Base-by-base conservation (phyloP, 2,113 vertebrate genomes). In the Zingel zingel region DNA sequence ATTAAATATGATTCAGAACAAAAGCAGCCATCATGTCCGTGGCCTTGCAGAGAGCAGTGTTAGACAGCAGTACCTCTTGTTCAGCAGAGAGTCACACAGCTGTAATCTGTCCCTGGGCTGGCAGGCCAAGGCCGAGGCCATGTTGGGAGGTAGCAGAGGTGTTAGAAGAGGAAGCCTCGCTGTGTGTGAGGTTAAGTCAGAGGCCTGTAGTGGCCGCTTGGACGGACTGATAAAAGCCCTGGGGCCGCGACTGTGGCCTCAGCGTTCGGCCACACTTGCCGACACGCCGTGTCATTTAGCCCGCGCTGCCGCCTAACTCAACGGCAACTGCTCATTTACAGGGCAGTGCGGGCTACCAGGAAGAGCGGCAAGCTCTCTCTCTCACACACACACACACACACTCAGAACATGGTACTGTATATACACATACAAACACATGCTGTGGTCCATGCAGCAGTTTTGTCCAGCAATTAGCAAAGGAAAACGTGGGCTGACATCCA, bases 281-380 rank as follows among this genome's bases (percentile, higher is more conserved):
- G 89, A 92, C 86, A 79, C 89, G 94, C 91, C 90, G 90, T 96
- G 94, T 95, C 90, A 95, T 96, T 95, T 95, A 93, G 92, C 82
- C 93, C 85, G 82, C 91, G 86, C 86, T 93, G 94, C 91, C 92
- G 91, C 91, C 93, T 92, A 91, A 94, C 93, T 92, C 87, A 92
- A 85, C 86, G 84, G 89, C 89, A 94, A 95, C 92, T 95, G 93
- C 94, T 95, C 92, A 94, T 95, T 95, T 94, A 93, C 93, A 92
- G 93, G 94, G 93, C 93, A 94, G 87, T 93, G 94, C 88, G 93
- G 94, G 88, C 94, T 92, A 92, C 92, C 91, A 89, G 85, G 86
- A 91, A 81, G 85, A 90, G 87, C 63, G 62, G 80, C 88, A 85
- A 81, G 25, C 77, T 86, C 82, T 76, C 83, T 48, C 86, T 77